phyloP scores from a whole-genome alignment of 2,113 vertebrate genomes.

The Cariama cristata region DNA sequence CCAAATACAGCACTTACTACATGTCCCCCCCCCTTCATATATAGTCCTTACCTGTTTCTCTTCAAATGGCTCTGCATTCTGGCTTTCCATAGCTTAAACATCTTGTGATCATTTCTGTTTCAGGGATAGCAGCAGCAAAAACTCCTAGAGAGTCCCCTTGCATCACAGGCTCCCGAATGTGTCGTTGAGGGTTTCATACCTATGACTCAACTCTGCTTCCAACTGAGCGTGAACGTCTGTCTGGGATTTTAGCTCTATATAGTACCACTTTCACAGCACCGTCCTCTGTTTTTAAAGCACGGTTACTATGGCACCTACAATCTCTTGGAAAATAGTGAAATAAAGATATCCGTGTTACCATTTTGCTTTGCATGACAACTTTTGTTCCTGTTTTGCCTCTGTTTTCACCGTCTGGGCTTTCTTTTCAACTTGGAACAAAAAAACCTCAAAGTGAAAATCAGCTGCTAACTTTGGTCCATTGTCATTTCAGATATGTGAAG shows the following conservation, averaged over 20 bases:
- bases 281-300: neutral
- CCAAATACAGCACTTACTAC: neutral
- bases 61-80: neutral
- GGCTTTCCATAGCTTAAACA: neutral
- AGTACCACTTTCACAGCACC: neutral
- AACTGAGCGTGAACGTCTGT: accelerated
- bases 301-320: neutral
- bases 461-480: neutral
- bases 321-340: neutral
- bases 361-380: neutral
- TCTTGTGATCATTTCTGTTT: neutral
- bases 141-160: neutral
- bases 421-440: neutral
- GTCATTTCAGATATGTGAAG: neutral
- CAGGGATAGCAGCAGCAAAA: neutral
- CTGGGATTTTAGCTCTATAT: neutral
- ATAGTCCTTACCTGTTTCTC: neutral
- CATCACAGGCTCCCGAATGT: neutral
- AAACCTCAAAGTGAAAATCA: neutral
- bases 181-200: neutral
- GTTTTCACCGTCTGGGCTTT: neutral
- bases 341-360: neutral
- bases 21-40: accelerated
- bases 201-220: neutral
- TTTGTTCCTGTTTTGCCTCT: neutral